Evolutionary conservation across 2,888 invertebrate genomes (phyloP), one percentile per base, ranked within the genome.

Genomic region (Operophtera brumata): DNA sequence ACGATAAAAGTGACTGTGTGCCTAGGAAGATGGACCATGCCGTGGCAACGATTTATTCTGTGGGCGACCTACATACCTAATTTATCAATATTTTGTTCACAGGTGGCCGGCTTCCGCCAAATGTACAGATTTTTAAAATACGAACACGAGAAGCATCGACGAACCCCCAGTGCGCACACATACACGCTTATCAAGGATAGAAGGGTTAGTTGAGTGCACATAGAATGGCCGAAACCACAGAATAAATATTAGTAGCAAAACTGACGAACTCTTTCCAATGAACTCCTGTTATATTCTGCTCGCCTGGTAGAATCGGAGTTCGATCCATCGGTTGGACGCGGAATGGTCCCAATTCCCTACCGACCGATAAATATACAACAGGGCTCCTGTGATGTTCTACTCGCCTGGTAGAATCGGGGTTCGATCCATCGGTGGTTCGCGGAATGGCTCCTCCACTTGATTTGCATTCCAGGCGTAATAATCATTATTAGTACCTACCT

Each of bases 61-160:
- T n/a, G n/a, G n/a, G n/a, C n/a, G n/a, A n/a, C n/a, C n/a, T n/a
- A n/a, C n/a, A n/a, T 2, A 30, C 30, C n/a, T 34, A 34, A 20
- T 20, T 20, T 20, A 20, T 20, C 20, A 20, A 3, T 2, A 20
- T 42, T 41, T 50, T 54, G n/a, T 53, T 57, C 43, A n/a, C 84
- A 95, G 95, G 91, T 94, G 7, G 77, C 81, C 10, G 93, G 93
- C 7, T 94, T 95, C 71, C 85, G 91, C 6, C 90, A 94, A 70
- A 93, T 94, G 36, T 95, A 94, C 78, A 79, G 93, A 25, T 92
- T 95, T 81, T 78, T 91, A 50, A 93, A 92, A 69, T 86, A 90
- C 63, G 89, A 91, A 67, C 92, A 92, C 61, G 91, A 90, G 12
- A 86, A 85, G 60, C 81, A 92, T 49, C 90, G 92, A 28, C 93